Evolutionary conservation across 2,888 invertebrate species (phyloP).

Genomic region (Caenorhabditis uteleia): DNA sequence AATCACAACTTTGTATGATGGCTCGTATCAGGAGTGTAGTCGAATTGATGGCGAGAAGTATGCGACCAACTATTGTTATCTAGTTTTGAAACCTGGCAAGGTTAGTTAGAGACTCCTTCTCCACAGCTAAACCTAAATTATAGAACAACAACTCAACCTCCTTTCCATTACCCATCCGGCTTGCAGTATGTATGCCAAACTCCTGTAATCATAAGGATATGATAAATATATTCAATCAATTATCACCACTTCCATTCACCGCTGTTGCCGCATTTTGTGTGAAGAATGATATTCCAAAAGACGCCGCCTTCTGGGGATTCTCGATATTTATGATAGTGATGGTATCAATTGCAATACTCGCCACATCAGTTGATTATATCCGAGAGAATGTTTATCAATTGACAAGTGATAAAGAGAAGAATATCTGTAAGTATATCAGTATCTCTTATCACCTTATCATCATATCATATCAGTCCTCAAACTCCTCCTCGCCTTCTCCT

Average conservation of each 20-base stretch:
- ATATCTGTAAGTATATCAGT: slow-evolving; percentile 3
- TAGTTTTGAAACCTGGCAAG: slow-evolving; percentile 1
- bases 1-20: slow-evolving; percentile 15
- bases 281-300: slow-evolving; percentile 20
- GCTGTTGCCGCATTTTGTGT: slow-evolving; percentile 18
- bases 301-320: slow-evolving; percentile 29
- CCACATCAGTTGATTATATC: slow-evolving; percentile 20
- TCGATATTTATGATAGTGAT: slow-evolving; percentile 26
- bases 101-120: slow-evolving; percentile 7
- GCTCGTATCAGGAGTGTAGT: slow-evolving; percentile 30
- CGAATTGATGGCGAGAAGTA: slow-evolving; percentile 22
- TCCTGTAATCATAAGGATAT: slow-evolving; percentile 24
- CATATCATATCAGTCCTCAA: too few relatives aligned
- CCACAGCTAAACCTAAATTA: background rate
- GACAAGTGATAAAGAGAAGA: slow-evolving; percentile 5
- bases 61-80: slow-evolving; percentile 33
- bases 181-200: slow-evolving; percentile 29
- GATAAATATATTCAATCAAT: slow-evolving; percentile 21
- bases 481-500: slow-evolving; percentile 24
- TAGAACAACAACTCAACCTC: background rate
- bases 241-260: slow-evolving; percentile 15
- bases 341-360: slow-evolving; percentile 8
- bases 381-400: background rate
- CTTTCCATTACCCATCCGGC: slow-evolving; percentile 3
- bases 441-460: too few relatives aligned